Conservation (phyloP, 2,113 vertebrate genomes). For the cattle (Bos taurus) region ARS-UCD2.0 NC_037332.1:18879501-18880000, state of each 20-base stretch:
- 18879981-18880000: background rate
- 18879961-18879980: background rate
- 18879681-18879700: background rate
- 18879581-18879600: background rate
- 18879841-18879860: background rate
- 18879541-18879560: background rate
- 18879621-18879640: background rate
- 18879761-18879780: background rate
- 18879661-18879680: background rate
- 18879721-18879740: background rate
- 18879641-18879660: background rate
- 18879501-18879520: background rate
- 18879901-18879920: background rate
- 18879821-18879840: background rate
- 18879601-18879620: background rate
- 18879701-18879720: background rate
- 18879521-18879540: too few species aligned
- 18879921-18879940: background rate
- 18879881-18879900: background rate
- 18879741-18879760: background rate
- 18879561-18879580: background rate
- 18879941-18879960: background rate
- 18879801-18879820: background rate
- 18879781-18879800: background rate
- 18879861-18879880: background rate